Evolutionary conservation across 2,888 invertebrate genomes (phyloP), one percentile per base, ranked within the genome.

Genomic region (Amorpha juglandis): DNA sequence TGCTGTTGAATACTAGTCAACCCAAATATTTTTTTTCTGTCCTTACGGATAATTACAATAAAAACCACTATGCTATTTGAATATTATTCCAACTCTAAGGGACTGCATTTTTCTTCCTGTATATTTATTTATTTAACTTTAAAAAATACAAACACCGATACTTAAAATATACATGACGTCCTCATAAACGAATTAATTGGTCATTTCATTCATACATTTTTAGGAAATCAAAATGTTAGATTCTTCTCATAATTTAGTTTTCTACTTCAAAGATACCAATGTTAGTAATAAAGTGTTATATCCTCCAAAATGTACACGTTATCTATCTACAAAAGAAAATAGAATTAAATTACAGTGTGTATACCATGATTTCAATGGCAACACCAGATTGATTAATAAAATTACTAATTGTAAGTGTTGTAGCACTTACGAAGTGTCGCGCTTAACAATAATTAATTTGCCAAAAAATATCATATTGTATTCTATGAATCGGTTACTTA

Each of bases 201-300:
- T 27, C 27, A 1, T 27, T 4, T 27, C 27, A 27, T 27, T 27
- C 27, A 27, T 27, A 27, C 1, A 27, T 27, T 27, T 3, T 4
- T 27, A 27, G 2, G 27, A 4, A 27, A 27, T 42, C 21, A 42
- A 58, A 19, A 19, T 42, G 58, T 58, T 58, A 58, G 12, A 19
- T 16, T 42, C 1, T 19, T 19, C 16, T 35, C 19, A 58, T 6
- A 58, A 58, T 58, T 55, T 58, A 58, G 58, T 21, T 12, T 38
- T 19, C 42, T 58, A 58, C 58, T 6, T 19, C 19, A 58, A 42
- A 58, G 9, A n/a, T 38, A 58, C 52, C 38, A 58, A 42, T 9
- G 58, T 58, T 58, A 58, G 58, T 58, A 58, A 27, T 19, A 19
- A 58, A 16, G 19, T 58, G 38, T 58, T 58, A 58, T 55, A 38